Conservation (phyloP, 2,797 vertebrate species). For the Microcaecilia unicolor region DNA sequence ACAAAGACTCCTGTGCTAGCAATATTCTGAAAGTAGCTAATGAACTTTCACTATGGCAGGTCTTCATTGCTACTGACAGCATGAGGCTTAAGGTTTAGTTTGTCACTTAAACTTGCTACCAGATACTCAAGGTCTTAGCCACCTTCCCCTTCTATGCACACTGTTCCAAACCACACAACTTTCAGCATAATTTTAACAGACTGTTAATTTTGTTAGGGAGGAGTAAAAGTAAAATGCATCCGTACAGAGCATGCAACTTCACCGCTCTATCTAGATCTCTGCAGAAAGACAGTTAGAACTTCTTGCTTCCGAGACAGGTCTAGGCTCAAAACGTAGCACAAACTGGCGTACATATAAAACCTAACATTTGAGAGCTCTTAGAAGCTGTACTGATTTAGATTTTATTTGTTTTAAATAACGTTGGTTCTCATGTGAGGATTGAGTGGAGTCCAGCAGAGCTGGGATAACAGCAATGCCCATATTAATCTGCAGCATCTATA, state of each 20-base stretch:
- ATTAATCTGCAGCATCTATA: slow-evolving; percentile 42
- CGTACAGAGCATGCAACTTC: slow-evolving; percentile 38
- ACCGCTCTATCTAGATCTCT: slow-evolving; percentile 52
- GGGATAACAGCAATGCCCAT: slow-evolving; percentile 56
- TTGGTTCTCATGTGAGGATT: slow-evolving; percentile 45
- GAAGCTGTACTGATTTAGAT: slow-evolving; percentile 21
- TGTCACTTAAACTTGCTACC: no score
- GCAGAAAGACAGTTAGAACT: slow-evolving; percentile 21
- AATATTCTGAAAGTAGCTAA: no score
- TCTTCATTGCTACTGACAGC: no score
- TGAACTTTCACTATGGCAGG: no score
- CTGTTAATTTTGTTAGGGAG: no score
- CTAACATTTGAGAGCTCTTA: slow-evolving; percentile 14
- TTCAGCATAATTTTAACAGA: slow-evolving; percentile 25
- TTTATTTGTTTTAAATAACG: no score
- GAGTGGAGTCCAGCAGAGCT: slow-evolving; percentile 45
- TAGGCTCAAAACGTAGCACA: slow-evolving; percentile 57
- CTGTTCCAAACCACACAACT: slow-evolving; percentile 22
- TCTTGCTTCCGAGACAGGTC: slow-evolving; percentile 38
- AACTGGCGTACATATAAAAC: slow-evolving; percentile 42
- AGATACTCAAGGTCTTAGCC: no score
- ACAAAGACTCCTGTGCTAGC: no score
- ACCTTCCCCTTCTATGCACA: no score
- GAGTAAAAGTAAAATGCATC: no score
- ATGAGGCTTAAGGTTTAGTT: no score